Conservation (phyloP, 2,888 invertebrate species). For the Drosophila melanosoma region DNA sequence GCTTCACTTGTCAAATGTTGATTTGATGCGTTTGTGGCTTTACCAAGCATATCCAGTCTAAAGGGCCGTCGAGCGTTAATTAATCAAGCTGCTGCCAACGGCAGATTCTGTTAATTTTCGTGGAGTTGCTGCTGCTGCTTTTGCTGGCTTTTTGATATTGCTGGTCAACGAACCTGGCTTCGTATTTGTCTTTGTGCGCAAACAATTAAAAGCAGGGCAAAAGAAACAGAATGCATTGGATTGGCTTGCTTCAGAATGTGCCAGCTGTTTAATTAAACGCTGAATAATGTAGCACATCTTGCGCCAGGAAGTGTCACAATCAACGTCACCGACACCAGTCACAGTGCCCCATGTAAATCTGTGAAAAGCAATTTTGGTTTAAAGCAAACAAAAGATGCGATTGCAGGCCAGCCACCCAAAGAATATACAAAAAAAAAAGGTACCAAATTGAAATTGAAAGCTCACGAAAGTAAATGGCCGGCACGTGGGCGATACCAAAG, state of each 20-base stretch:
- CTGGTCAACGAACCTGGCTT: conserved; percentile 70
- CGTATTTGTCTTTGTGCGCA: conserved; percentile 47
- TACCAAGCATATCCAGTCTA: conserved; percentile 37
- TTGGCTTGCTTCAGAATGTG: conserved; percentile 23
- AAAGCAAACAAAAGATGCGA: conserved; percentile 57
- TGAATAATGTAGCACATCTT: conserved; percentile 58
- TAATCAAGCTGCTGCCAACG: conserved; percentile 66
- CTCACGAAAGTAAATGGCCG: conserved; percentile 60
- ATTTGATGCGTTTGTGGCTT: conserved; percentile 44
- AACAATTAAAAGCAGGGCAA: conserved; percentile 55
- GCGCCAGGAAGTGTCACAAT: conserved; percentile 62
- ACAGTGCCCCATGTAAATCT: conserved; percentile 27
- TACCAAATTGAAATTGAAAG: conserved; percentile 53
- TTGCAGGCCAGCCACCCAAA: conserved; percentile 26
- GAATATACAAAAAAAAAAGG: conserved; percentile 14
- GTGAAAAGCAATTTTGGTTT: conserved; percentile 62
- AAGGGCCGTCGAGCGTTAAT: conserved; percentile 68
- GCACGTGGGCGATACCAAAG: conserved; percentile 45
- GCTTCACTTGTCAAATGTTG: conserved; percentile 19
- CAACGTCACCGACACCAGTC: neutral
- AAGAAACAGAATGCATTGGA: conserved; percentile 50
- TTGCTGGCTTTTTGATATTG: conserved; percentile 5
- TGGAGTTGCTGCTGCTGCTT: conserved; percentile 16
- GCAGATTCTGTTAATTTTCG: conserved; percentile 21
- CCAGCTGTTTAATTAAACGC: conserved; percentile 69